Base-by-base conservation (phyloP, 2,797 vertebrate species). In the Epinephelus awoara region DNA sequence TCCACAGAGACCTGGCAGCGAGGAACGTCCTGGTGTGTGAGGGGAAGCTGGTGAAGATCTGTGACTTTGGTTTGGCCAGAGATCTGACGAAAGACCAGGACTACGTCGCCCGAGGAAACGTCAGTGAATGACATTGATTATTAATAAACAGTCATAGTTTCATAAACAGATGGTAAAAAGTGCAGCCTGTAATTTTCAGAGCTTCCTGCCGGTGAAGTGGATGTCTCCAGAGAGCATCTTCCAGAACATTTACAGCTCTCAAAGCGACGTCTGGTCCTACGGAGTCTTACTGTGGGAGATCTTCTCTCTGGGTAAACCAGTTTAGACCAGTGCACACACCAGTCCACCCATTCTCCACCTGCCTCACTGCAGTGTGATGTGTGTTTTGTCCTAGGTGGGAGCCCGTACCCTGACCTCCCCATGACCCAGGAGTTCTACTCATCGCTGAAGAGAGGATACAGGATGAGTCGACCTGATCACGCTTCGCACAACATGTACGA, bases 161-260 rank as follows among this genome's bases (percentile, higher is more conserved):
- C 34, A 8, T 34, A 8, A 34, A 34, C 34, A 34, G 34, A 34
- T 1, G 34, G 34, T 34, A 34, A 34, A 34, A 34, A 6, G 7
- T 34, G 34, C 7, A 8, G 0, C 34, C 34, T 34, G 7, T 34
- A 34, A 34, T 34, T 34, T 34, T 13, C 85, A 98, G 97, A 97
- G 95, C 49, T 98, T 97, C 90, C 93, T 98, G 77, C 97, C 97
- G 0, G 91, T 98, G 54, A 98, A 97, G 88, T 98, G 97, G 97
- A 98, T 98, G 97, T 95, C 97, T 56, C 97, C 97, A 0, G 97
- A 98, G 91, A 98, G 97, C 78, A 95, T 98, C 85, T 97, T 97
- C 93, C 96, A 97, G 80, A 97, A 96, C 77, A 93, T 97, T 19
- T 98, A 97, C 86, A 97, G 96, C 66, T 96, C 94, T 0, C 89